phyloP scores from a whole-genome alignment of 2,888 invertebrate species.

The Uropetala carovei region DNA sequence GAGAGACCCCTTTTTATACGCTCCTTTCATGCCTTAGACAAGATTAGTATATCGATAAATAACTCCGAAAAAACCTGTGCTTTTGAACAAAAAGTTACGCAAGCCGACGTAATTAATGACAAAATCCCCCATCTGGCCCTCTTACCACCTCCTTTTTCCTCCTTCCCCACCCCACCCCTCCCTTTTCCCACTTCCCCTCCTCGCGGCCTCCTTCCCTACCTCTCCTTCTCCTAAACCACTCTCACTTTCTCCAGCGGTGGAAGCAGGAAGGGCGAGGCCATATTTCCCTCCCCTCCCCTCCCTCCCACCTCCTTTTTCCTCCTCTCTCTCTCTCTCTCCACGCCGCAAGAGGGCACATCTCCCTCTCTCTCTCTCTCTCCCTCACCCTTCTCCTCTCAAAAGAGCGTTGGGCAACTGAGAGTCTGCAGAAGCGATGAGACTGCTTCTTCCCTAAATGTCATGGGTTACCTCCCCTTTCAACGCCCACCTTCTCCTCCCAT shows the following conservation, averaged over 20 bases:
- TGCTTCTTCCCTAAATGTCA: conserved; percentile 41
- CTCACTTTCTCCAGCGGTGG: conserved; percentile 48
- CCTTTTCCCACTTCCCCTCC: neutral
- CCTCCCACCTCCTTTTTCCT: neutral
- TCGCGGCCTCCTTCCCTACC: neutral
- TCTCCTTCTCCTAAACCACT: neutral
- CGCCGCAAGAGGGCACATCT: neutral
- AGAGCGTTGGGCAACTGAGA: conserved; percentile 30
- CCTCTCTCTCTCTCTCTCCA: neutral
- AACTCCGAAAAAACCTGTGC: too few relatives aligned
- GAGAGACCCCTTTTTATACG: too few relatives aligned
- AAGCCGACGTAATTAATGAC: too few relatives aligned
- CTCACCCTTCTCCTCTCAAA: too few relatives aligned
- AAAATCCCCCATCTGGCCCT: neutral
- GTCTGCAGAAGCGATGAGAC: neutral
- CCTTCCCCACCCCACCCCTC: neutral
- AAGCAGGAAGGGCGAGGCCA: conserved; percentile 61
- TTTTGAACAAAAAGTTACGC: too few relatives aligned
- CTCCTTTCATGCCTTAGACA: too few relatives aligned
- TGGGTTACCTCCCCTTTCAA: conserved; percentile 3
- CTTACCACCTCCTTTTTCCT: neutral
- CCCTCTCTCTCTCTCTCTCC: neutral
- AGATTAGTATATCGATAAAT: too few relatives aligned
- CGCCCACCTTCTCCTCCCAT: neutral
- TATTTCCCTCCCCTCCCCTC: neutral